Evolutionary conservation across 2,888 invertebrate species (phyloP).

Genomic region (Orthosia gothica): DNA sequence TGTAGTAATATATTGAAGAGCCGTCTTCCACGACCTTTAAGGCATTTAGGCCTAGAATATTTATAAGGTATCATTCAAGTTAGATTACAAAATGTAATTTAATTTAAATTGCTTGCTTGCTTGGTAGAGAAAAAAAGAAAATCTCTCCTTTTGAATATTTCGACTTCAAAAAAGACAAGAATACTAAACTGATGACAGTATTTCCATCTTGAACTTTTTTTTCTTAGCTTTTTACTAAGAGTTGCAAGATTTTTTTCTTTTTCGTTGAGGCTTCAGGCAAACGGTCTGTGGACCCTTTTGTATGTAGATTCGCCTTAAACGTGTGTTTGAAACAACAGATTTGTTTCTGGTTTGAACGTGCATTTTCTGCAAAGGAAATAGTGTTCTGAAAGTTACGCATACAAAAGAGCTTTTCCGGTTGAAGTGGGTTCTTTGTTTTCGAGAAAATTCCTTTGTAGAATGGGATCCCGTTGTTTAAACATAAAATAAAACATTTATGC

Average conservation of each 20-base stretch:
- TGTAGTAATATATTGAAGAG: not conserved
- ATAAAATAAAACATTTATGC: too few relatives aligned
- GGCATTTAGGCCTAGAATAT: not conserved
- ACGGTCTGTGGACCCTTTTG: conserved; percentile 5
- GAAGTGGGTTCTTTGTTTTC: not conserved
- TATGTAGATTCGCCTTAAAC: conserved; percentile 22
- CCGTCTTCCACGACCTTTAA: not conserved
- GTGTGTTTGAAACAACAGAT: not conserved
- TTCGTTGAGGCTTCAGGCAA: not conserved
- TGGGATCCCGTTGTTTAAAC: too few relatives aligned
- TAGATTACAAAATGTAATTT: not conserved
- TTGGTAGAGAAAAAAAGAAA: not conserved
- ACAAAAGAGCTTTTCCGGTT: not conserved
- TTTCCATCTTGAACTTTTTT: not conserved
- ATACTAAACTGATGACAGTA: conserved; percentile 1
- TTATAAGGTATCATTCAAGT: not conserved
- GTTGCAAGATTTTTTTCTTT: not conserved
- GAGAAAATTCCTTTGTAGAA: not conserved
- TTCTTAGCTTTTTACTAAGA: not conserved
- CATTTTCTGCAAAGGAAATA: conserved; percentile 12
- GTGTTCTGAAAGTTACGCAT: not conserved
- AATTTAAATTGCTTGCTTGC: not conserved
- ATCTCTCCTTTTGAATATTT: not conserved
- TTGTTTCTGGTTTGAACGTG: not conserved
- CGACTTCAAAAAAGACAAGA: not conserved